Conservation (phyloP, 2,888 invertebrate species). For the Drosophila ochracea region DNA sequence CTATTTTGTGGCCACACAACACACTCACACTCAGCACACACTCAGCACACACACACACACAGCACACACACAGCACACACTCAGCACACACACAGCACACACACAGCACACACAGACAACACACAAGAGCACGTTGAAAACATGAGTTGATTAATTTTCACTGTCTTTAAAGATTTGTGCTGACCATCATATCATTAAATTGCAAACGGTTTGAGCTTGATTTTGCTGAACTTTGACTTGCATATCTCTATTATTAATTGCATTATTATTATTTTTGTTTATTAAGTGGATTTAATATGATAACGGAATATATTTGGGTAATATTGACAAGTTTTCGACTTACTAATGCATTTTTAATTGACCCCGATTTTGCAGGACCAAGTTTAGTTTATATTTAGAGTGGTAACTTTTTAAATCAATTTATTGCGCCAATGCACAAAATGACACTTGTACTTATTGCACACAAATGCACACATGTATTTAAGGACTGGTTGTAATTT, state of each 20-base stretch:
- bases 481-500: neutral
- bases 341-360: constrained; percentile 21
- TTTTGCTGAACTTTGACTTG: neutral
- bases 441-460: constrained; percentile 5
- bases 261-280: neutral
- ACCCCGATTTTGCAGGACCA: neutral
- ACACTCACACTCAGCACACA: constrained; percentile 1
- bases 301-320: constrained; percentile 6
- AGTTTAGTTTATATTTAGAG: neutral
- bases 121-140: constrained; percentile 10
- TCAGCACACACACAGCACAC: constrained; percentile 1
- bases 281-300: neutral
- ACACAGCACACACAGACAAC: neutral
- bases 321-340: constrained; percentile 14
- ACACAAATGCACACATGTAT: neutral
- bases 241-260: neutral
- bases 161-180: constrained; percentile 16
- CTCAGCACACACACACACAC: neutral
- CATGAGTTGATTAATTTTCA: constrained; percentile 31
- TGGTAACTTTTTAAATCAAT: constrained; percentile 29
- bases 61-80: neutral
- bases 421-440: constrained; percentile 13
- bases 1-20: constrained; percentile 24
- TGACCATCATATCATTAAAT: constrained; percentile 1
- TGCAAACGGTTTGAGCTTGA: neutral